phyloP scores from a whole-genome alignment of 1,140 invertebrate genomes.

The Philotrypesis tridentata region DNA sequence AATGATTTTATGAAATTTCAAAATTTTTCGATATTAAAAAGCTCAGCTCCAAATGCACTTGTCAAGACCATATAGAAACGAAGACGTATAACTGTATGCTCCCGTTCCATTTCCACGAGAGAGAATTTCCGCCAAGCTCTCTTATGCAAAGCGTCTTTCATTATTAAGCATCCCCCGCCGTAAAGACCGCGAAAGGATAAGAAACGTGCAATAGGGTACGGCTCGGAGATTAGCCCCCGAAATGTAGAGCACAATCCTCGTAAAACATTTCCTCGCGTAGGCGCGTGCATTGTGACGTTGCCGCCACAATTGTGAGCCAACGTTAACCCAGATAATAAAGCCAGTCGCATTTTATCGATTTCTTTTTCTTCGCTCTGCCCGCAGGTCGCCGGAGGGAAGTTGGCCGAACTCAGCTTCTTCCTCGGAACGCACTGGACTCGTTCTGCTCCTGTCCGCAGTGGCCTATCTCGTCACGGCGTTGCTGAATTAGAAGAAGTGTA shows the following conservation, averaged over 20 bases:
- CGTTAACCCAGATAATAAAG: slow-evolving; percentile 26
- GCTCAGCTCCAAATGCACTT: too few species aligned
- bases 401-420: slow-evolving; percentile 48
- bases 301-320: not conserved
- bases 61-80: too few species aligned
- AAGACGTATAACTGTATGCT: too few species aligned
- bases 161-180: not conserved
- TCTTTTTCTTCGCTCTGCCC: slow-evolving; percentile 49
- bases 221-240: not conserved
- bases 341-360: slow-evolving; percentile 50
- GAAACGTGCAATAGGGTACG: not conserved
- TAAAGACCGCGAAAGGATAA: not conserved
- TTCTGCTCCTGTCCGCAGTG: slow-evolving; percentile 4
- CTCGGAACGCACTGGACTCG: slow-evolving; percentile 4
- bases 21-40: too few species aligned
- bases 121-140: too few species aligned
- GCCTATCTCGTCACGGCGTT: not conserved
- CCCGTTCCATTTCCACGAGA: too few species aligned
- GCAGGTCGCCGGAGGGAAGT: slow-evolving; percentile 51
- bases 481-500: not conserved
- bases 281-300: not conserved
- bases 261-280: not conserved
- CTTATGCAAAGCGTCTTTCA: too few species aligned
- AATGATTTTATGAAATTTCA: too few species aligned
- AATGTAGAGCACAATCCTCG: not conserved